A percentile compares a stretch with the other conserved stretches of the same genome.
These are phyloP conservation scores for Cyrtonyx montezumae DNA, from an alignment of 2,113 vertebrate species.

Conservation along the genomic window DNA sequence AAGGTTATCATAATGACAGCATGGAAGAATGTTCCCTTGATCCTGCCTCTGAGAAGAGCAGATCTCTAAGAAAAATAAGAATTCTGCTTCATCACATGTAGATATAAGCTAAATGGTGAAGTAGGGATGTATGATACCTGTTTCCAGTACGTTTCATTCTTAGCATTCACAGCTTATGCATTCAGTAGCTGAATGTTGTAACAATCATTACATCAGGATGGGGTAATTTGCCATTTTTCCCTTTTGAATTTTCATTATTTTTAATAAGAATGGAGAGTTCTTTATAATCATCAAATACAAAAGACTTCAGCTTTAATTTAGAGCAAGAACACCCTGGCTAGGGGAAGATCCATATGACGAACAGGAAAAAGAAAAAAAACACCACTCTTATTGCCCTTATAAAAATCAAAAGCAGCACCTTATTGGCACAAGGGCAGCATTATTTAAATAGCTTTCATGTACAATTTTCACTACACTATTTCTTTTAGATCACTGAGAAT, in stretches of 20 bases:
- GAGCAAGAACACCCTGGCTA: conserved; percentile 1
- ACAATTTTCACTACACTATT: not conserved
- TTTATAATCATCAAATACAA: conserved; percentile 29
- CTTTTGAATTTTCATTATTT: conserved; percentile 21
- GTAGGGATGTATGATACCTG: not conserved
- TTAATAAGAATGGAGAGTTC: conserved; percentile 5
- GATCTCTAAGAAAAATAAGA: not conserved
- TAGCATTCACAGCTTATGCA: not conserved
- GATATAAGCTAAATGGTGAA: not conserved
- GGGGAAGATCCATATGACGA: not conserved
- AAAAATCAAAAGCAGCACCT: conserved; percentile 51
- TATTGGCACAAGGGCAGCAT: conserved; percentile 51
- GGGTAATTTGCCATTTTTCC: not conserved
- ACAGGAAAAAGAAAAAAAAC: not conserved
- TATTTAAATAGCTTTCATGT: conserved; percentile 43
- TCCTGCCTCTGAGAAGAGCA: conserved; percentile 20
- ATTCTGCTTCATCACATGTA: not conserved
- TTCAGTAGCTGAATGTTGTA: conserved; percentile 14
- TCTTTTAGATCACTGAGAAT: conserved; percentile 30
- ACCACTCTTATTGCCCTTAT: not conserved
- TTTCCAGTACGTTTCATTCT: not conserved
- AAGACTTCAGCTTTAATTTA: conserved; percentile 41
- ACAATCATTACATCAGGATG: not conserved
- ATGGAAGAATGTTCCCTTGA: not conserved
- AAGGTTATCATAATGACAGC: conserved; percentile 45